Conservation (phyloP, 2,888 invertebrate species). For the Cybosia mesomella region DNA sequence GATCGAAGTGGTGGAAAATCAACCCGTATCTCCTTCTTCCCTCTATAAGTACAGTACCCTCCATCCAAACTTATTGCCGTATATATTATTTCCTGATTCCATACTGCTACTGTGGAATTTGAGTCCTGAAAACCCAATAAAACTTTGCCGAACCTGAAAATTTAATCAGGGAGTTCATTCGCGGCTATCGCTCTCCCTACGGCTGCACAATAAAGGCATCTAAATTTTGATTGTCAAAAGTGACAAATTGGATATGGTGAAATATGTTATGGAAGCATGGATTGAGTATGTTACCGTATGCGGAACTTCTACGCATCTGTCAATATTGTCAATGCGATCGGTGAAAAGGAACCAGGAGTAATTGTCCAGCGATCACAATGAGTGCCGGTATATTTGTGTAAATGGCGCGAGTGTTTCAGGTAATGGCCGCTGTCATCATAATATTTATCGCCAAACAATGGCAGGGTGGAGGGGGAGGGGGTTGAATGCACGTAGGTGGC, state of each 20-base stretch:
- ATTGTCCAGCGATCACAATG: constrained; percentile 16
- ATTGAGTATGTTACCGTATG: not conserved
- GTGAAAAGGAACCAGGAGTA: not conserved
- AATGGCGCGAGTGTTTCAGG: constrained; percentile 18
- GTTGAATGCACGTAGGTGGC: constrained; percentile 5
- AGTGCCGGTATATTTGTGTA: constrained; percentile 17
- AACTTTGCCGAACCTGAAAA: not conserved
- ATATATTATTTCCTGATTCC: no score
- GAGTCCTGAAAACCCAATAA: not conserved
- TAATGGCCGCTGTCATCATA: constrained; percentile 23
- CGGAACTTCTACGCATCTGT: not conserved
- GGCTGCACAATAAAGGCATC: no score
- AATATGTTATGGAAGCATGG: not conserved
- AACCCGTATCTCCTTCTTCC: no score
- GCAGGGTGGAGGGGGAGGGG: not conserved
- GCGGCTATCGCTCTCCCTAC: not conserved
- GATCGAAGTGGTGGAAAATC: no score
- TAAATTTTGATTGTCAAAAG: no score
- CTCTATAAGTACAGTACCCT: no score
- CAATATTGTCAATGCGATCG: not conserved
- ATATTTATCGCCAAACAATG: constrained; percentile 21
- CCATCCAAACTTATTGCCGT: no score
- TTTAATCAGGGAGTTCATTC: not conserved
- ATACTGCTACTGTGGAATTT: not conserved
- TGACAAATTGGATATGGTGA: not conserved